Conservation (phyloP, 1,140 invertebrate genomes). For the Myzus persicae region DNA sequence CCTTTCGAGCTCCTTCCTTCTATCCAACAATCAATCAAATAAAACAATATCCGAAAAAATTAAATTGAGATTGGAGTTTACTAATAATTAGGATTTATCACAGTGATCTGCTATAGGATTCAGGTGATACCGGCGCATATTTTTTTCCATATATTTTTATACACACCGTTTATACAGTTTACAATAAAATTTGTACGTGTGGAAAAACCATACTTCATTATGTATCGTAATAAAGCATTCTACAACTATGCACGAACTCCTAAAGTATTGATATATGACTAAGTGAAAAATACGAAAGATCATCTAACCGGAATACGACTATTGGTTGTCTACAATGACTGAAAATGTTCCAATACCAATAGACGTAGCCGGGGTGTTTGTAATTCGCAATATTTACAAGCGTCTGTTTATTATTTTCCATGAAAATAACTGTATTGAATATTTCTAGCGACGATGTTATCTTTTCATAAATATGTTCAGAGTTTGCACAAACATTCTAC, state of each 20-base stretch:
- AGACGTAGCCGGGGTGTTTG: constrained; percentile 53
- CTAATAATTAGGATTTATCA: constrained; percentile 38
- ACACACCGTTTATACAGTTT: constrained; percentile 25
- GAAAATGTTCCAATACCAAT: constrained; percentile 55
- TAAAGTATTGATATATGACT: constrained; percentile 46
- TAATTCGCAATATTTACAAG: constrained; percentile 58
- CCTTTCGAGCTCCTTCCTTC: constrained; percentile 58
- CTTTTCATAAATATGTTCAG: constrained; percentile 43
- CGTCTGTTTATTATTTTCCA: constrained; percentile 54
- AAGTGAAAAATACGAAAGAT: constrained; percentile 55
- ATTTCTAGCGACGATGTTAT: constrained; percentile 57
- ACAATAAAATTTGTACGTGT: constrained; percentile 16
- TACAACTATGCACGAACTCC: constrained; percentile 57
- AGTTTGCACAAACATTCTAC: constrained; percentile 58
- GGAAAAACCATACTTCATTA: constrained; percentile 41
- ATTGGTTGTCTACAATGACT: constrained; percentile 41
- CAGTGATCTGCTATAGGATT: constrained; percentile 31
- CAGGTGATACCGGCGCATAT: constrained; percentile 5
- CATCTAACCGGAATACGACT: constrained; percentile 55
- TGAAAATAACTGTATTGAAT: constrained; percentile 54
- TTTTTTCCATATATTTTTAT: neutral
- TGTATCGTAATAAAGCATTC: constrained; percentile 53
- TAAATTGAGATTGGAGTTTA: neutral
- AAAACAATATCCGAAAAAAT: constrained; percentile 57
- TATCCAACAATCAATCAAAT: constrained; percentile 58